A percentile compares a stretch with the other conserved stretches of the same genome.
Evolutionary conservation across 2,888 invertebrate genomes (phyloP).

Genomic region (Caenorhabditis virilis): DNA sequence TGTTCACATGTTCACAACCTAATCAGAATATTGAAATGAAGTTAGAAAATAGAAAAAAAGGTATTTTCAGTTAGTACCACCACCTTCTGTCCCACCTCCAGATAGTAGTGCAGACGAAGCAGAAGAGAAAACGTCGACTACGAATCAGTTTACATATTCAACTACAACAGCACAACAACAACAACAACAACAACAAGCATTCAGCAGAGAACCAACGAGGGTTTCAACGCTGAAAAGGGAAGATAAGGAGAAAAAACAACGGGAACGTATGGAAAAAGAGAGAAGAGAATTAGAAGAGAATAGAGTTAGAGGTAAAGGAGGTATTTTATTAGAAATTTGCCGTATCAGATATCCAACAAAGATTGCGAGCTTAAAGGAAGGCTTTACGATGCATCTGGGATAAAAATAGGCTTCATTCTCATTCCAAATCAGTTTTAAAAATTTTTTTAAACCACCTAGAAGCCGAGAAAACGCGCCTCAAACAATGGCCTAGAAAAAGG

Average conservation of each 20-base stretch:
- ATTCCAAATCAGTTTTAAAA: too few species aligned
- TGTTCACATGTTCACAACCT: background rate
- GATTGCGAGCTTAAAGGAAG: too few species aligned
- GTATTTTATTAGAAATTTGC: too few species aligned
- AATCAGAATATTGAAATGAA: background rate
- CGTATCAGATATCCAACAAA: too few species aligned
- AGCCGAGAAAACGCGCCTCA: too few species aligned
- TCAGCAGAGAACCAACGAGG: slow-evolving; percentile 17
- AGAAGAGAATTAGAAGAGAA: slow-evolving; percentile 27
- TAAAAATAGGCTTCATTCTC: too few species aligned
- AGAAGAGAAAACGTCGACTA: slow-evolving; percentile 6
- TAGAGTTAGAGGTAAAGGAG: too few species aligned
- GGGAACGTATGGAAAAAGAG: slow-evolving; percentile 35
- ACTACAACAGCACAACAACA: slow-evolving; percentile 14
- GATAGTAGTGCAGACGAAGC: slow-evolving; percentile 31
- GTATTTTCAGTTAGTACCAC: slow-evolving; percentile 30
- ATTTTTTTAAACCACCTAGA: too few species aligned
- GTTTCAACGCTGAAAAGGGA: slow-evolving; percentile 40
- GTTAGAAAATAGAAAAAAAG: background rate
- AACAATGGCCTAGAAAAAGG: too few species aligned
- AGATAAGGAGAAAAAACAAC: slow-evolving; percentile 27
- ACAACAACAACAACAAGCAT: background rate
- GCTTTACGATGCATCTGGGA: too few species aligned
- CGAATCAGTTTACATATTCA: background rate
- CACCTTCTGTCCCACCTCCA: slow-evolving; percentile 38